A percentile compares a stretch with the other conserved stretches of the same genome.
Conservation (phyloP, 2,888 invertebrate species). For the Drosophila kambysellisi region DNA sequence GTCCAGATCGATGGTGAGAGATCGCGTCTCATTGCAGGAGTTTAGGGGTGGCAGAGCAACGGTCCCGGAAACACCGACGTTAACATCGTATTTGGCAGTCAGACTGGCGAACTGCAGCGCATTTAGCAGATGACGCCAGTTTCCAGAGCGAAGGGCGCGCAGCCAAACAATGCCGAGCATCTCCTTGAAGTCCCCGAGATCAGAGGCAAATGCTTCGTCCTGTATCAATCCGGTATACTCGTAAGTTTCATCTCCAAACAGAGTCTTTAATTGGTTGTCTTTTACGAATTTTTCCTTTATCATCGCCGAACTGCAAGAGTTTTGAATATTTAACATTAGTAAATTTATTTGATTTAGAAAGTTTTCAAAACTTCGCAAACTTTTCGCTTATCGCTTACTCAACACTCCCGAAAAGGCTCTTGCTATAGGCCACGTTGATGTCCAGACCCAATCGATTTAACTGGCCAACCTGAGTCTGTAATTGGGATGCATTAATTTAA, state of each 20-base stretch:
- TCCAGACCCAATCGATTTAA: conserved; percentile 43
- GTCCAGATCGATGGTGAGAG: conserved; percentile 17
- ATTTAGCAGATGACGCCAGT: conserved; percentile 50
- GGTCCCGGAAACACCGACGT: conserved; percentile 50
- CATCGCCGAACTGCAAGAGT: background rate
- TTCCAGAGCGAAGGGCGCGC: conserved; percentile 45
- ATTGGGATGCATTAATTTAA: background rate
- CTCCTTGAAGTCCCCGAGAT: conserved; percentile 17
- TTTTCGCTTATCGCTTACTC: conserved; percentile 18
- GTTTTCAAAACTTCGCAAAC: background rate
- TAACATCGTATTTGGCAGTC: conserved; percentile 41
- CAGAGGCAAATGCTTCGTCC: conserved; percentile 13
- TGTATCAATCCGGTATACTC: conserved; percentile 38
- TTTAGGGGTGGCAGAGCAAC: conserved; percentile 17
- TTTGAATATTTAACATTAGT: background rate
- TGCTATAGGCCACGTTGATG: conserved; percentile 22
- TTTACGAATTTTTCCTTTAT: conserved; percentile 3
- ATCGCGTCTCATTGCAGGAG: conserved; percentile 32
- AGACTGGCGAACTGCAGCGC: conserved; percentile 38
- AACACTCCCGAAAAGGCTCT: conserved; percentile 18
- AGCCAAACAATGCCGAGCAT: conserved; percentile 52
- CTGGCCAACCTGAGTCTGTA: conserved; percentile 47
- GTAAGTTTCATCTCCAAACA: conserved; percentile 34
- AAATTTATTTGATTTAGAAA: background rate
- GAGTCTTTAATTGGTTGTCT: conserved; percentile 18